phyloP scores from a whole-genome alignment of 2,888 invertebrate species.

The Oligia fasciuncula region DNA sequence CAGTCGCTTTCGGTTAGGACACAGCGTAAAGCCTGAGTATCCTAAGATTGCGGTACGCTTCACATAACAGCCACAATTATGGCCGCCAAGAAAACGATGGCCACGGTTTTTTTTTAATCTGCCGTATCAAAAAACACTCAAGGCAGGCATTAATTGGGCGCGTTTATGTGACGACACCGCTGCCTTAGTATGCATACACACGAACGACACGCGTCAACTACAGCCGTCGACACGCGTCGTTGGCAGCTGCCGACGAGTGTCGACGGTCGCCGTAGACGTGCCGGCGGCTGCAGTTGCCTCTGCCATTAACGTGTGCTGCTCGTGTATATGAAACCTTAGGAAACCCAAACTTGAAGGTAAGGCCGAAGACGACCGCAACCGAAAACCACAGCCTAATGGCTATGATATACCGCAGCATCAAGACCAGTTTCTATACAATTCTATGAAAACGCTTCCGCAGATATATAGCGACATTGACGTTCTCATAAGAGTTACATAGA shows the following conservation, averaged over 20 bases:
- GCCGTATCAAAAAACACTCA: no score
- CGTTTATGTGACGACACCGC: not conserved
- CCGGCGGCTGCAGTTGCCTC: not conserved
- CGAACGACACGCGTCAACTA: not conserved
- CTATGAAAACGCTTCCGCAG: not conserved
- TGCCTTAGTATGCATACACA: not conserved
- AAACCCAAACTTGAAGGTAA: not conserved
- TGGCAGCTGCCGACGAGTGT: no score
- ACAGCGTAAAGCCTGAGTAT: not conserved
- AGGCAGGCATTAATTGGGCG: not conserved
- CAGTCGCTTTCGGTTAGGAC: not conserved
- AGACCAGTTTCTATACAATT: not conserved
- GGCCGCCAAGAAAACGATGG: fast-evolving
- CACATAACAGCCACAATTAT: not conserved
- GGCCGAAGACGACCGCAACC: not conserved
- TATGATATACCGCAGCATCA: not conserved
- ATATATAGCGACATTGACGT: not conserved
- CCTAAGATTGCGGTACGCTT: not conserved
- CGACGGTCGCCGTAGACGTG: no score
- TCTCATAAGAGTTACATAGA: not conserved
- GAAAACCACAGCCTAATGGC: not conserved
- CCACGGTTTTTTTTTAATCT: not conserved
- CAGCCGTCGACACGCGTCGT: not conserved
- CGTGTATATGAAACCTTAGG: not conserved
- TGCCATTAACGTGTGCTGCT: not conserved